A percentile compares a stretch with the other conserved stretches of the same genome.
Conservation (phyloP, 2,113 vertebrate genomes). For the Crocuta crocuta region DNA sequence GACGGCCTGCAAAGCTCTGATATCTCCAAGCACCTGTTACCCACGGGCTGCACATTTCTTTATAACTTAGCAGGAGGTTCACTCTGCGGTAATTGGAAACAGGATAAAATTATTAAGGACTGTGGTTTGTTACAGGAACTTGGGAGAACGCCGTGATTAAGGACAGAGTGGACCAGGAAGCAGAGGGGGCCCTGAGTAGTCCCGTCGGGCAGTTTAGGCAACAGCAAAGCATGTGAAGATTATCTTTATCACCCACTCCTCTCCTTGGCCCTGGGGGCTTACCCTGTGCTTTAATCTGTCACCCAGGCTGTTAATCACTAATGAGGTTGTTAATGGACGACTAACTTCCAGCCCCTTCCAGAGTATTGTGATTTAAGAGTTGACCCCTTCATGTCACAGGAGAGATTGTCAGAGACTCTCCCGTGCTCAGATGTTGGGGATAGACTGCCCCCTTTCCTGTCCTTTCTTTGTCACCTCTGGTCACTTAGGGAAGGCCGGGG, state of each 20-base stretch:
- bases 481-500: neutral
- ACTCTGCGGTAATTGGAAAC: neutral
- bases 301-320: neutral
- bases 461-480: neutral
- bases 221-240: neutral
- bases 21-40: neutral
- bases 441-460: neutral
- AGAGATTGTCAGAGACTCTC: neutral
- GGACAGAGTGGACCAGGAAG: neutral
- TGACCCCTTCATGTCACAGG: neutral
- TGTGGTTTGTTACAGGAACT: neutral
- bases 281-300: neutral
- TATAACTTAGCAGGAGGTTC: neutral
- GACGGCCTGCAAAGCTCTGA: neutral
- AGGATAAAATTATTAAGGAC: neutral
- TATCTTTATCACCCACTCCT: no score
- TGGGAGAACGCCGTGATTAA: neutral
- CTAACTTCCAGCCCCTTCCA: neutral
- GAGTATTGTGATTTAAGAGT: neutral
- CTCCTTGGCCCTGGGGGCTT: neutral
- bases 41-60: neutral
- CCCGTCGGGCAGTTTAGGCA: neutral
- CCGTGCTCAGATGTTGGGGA: neutral
- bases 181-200: neutral
- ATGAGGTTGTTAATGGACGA: neutral